Percentiles rank a stretch among this genome's conserved stretches.
Evolutionary conservation across 2,888 invertebrate species (phyloP).

Genomic region (Nineta flava): DNA sequence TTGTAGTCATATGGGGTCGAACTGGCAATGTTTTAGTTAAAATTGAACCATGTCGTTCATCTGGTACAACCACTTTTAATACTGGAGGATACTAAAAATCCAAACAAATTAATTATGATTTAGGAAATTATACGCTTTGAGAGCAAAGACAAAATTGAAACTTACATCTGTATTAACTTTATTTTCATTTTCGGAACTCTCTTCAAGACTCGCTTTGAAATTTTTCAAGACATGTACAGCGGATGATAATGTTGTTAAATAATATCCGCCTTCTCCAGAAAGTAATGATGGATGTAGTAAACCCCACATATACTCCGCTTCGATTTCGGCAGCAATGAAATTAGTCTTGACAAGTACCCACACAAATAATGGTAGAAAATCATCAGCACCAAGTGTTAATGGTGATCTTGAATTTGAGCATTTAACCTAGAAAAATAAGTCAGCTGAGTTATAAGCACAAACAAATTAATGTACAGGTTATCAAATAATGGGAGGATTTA

Average conservation of each 20-base stretch:
- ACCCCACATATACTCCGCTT: constrained; percentile 93
- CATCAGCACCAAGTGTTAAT: constrained; percentile 55
- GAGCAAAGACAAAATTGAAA: constrained; percentile 5
- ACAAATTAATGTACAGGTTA: too few relatives aligned
- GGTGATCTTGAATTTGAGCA: constrained; percentile 39
- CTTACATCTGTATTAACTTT: constrained; percentile 26
- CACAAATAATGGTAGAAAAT: constrained; percentile 80
- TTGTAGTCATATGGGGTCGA: constrained; percentile 81
- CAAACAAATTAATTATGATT: neutral
- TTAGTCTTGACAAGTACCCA: constrained; percentile 83
- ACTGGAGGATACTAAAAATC: constrained; percentile 45
- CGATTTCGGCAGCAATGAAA: constrained; percentile 83
- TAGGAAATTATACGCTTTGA: neutral
- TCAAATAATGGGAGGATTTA: too few relatives aligned
- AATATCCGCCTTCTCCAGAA: constrained; percentile 89
- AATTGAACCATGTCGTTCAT: constrained; percentile 84
- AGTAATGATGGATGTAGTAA: constrained; percentile 79
- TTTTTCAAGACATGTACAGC: constrained; percentile 81
- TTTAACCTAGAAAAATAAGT: constrained; percentile 39
- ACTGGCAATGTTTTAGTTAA: constrained; percentile 84
- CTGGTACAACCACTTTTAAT: constrained; percentile 81
- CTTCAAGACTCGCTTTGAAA: constrained; percentile 25
- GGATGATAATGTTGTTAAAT: constrained; percentile 82
- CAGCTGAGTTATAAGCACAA: constrained; percentile 2
- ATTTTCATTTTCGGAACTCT: constrained; percentile 14